Percentiles rank a stretch among this genome's conserved stretches.
phyloP scores from a whole-genome alignment of 2,888 invertebrate species.

The Apotomis capreana region DNA sequence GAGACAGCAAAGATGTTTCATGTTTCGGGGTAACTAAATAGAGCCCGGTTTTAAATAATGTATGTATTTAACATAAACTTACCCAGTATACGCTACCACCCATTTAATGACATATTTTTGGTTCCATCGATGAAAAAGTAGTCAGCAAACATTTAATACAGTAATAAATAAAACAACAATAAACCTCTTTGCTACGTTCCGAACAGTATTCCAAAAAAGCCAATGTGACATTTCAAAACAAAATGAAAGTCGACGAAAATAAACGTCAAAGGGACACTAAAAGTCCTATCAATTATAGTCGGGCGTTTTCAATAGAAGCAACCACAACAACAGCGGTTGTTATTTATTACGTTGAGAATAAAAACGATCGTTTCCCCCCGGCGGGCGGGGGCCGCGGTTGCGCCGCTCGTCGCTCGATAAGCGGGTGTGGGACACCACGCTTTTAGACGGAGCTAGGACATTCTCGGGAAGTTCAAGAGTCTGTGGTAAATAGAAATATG shows the following conservation, averaged over 20 bases:
- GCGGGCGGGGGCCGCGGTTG: conserved; percentile 45
- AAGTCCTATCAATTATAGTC: conserved; percentile 24
- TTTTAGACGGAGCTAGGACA: conserved; percentile 16
- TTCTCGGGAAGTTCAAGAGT: background rate
- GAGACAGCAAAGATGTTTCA: too few species aligned
- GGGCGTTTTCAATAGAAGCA: conserved; percentile 17
- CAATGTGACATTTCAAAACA: conserved; percentile 32
- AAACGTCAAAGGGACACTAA: conserved; percentile 27
- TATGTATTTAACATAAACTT: too few species aligned
- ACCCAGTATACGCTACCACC: too few species aligned
- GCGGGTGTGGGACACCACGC: conserved; percentile 13
- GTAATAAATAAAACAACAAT: background rate
- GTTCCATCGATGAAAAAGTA: too few species aligned
- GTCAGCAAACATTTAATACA: background rate
- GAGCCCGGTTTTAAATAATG: too few species aligned
- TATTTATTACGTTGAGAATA: conserved; percentile 16
- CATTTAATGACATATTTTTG: too few species aligned
- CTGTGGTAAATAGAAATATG: background rate
- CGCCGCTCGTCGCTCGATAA: conserved; percentile 55
- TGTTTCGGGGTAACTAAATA: too few species aligned
- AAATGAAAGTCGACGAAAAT: conserved; percentile 28
- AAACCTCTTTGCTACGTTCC: conserved; percentile 15
- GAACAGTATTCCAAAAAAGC: conserved; percentile 15
- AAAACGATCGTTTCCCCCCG: conserved; percentile 48
- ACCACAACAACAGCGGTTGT: conserved; percentile 20